Evolutionary conservation across 2,888 invertebrate species (phyloP), one percentile per base, ranked within the genome.

Genomic region (Stenchaetothrips biformis): DNA sequence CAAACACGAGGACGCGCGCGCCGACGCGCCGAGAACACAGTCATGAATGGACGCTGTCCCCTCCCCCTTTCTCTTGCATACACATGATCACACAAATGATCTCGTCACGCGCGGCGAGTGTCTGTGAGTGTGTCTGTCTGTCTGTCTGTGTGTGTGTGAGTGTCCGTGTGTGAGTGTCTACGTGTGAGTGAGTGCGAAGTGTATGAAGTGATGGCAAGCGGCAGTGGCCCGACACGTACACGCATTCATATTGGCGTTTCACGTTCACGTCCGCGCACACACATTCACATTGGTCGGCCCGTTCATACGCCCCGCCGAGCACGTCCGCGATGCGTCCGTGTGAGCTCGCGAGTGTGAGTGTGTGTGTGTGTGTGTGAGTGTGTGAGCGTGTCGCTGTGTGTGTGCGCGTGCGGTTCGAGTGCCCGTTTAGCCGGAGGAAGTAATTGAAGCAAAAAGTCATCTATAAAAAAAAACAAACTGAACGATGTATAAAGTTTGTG

Each of bases 251-350:
- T 37, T 18, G 18, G 59, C 59, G 18, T 18, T 59, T 59, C 59
- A 13, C 59, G 13, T 13, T 16, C 59, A 59, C 59, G 59, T 6
- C 6, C 59, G 59, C 9, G 11, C 25, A 74, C 67, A 25, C 67
- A 74, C 67, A 74, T 74, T 74, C 67, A 74, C 25, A 74, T 74
- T 74, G 67, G 67, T 11, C 21, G 21, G 21, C 67, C 21, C 67
- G 67, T 74, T 21, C 67, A 25, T 11, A 25, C 25, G 21, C 67
- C 6, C 21, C 53, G 16, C 53, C 53, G 59, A 21, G 21, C 67
- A 74, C 67, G 67, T 59, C 67, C 37, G 37, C 37, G 37, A 37
- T 4, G 37, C 37, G 37, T 37, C 37, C 37, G 37, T 37, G 37
- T 4, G 37, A 37, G 37, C 37, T 37, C 37, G 37, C n/a, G n/a